phyloP scores from a whole-genome alignment of 1,140 invertebrate species.

The Sarcophaga bullata region DNA sequence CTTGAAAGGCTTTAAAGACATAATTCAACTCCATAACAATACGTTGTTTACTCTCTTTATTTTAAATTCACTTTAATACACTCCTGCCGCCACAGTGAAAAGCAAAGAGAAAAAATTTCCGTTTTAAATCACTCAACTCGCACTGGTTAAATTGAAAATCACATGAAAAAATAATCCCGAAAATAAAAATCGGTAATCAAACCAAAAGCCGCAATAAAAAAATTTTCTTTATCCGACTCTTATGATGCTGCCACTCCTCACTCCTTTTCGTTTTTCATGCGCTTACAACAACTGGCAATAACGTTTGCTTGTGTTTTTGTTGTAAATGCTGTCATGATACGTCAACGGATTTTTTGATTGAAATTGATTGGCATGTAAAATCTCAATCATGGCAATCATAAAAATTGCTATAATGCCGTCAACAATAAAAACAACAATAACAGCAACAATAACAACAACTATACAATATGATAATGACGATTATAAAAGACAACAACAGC shows the following conservation, averaged over 20 bases:
- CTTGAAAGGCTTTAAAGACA: too few species aligned
- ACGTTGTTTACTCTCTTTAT: too few species aligned
- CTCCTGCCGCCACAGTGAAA: too few species aligned
- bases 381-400: conserved; percentile 38
- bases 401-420: conserved; percentile 32
- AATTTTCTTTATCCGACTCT: neutral
- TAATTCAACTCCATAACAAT: too few species aligned
- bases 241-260: too few species aligned
- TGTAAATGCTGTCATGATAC: conserved; percentile 39
- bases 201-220: conserved; percentile 39
- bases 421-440: neutral
- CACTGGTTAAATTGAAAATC: too few species aligned
- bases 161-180: neutral
- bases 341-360: conserved; percentile 36
- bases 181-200: conserved; percentile 10
- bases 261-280: too few species aligned
- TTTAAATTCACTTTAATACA: too few species aligned
- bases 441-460: neutral
- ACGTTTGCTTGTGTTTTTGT: neutral
- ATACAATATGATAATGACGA: neutral
- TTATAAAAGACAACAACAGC: neutral
- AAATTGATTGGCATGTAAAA: conserved; percentile 40
- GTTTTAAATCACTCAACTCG: too few species aligned
- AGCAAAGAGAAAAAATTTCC: too few species aligned
- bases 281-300: too few species aligned